These are phyloP conservation scores for Ataeniobius toweri DNA, from an alignment of 2,797 vertebrate genomes.

Conservation along the genomic window DNA sequence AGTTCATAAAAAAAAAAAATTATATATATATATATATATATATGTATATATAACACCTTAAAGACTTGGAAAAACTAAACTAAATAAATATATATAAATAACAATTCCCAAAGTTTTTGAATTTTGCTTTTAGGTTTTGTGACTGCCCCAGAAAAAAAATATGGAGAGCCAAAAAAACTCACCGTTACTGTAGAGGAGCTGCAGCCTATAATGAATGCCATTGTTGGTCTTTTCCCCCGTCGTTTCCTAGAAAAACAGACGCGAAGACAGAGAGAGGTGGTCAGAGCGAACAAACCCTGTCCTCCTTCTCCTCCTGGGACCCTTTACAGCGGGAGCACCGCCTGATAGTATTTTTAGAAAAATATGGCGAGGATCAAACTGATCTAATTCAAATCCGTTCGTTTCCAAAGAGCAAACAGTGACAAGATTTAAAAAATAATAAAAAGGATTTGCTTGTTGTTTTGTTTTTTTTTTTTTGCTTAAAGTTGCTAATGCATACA, in stretches of 20 bases:
- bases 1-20: not conserved
- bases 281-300: conserved; percentile 50
- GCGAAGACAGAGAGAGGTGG: conserved; percentile 55
- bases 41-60: not conserved
- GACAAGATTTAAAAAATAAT: not conserved
- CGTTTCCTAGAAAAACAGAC: conserved; percentile 87
- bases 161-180: conserved; percentile 54
- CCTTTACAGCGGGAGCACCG: conserved; percentile 36
- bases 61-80: not conserved
- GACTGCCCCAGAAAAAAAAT: not conserved
- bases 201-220: conserved; percentile 94
- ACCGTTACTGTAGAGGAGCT: conserved; percentile 96
- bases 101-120: not conserved
- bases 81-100: not conserved
- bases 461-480: not conserved
- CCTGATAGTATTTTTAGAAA: conserved; percentile 40
- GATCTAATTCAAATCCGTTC: conserved; percentile 25
- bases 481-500: not conserved
- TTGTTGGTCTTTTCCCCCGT: conserved; percentile 97
- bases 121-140: not conserved
- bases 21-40: not conserved
- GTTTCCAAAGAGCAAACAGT: not conserved
- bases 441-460: not conserved
- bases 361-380: conserved; percentile 6
- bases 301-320: conserved; percentile 43